Base-by-base conservation (phyloP, 2,797 vertebrate species). In the Acanthis flammea region DNA sequence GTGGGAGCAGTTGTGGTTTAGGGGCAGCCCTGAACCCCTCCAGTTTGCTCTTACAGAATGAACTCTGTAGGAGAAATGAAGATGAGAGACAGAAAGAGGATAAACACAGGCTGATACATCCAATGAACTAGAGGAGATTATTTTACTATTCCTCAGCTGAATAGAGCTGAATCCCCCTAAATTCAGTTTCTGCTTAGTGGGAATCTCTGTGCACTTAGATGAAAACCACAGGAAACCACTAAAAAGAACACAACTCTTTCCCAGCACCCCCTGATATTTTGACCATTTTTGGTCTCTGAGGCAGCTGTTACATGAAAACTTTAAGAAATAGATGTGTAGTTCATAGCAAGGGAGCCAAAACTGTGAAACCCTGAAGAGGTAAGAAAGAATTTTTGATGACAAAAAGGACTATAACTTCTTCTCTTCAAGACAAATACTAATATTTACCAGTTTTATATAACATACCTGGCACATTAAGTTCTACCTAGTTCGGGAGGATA, bases 151-250 rank as follows among this genome's bases (percentile, higher is more conserved):
- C 91, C 47, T 62, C 91, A 73, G 65, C 33, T 88, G 84, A 87
- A 72, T 33, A 62, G 41, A 68, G 58, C 51, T 94, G 76, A 77
- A 68, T 58, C 35, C 54, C 79, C 41, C 17, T 15, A 65, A 71
- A 67, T 45, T 80, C 54, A 41, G 28, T 31, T 83, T 91, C 54
- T 78, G 28, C 50, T 78, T 77, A 72, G 68, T 60, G 72, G 44
- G 72, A 83, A 75, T 92, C 75, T 91, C 58, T 28, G 37, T 22
- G 21, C 31, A 22, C 75, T 95, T 92, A 81, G 79, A 95, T 94
- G 85, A 84, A 85, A 94, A 75, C 68, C 54, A n/a, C 28, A 42
- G 78, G 70, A 91, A 90, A 19, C 5, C 58, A 35, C 42, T 37
- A 28, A 65, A 65, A 82, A 83, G 35, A 53, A 83, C 16, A 33